Evolutionary conservation across 1,140 invertebrate species (phyloP).

Genomic region (Anoplolepis gracilipes): DNA sequence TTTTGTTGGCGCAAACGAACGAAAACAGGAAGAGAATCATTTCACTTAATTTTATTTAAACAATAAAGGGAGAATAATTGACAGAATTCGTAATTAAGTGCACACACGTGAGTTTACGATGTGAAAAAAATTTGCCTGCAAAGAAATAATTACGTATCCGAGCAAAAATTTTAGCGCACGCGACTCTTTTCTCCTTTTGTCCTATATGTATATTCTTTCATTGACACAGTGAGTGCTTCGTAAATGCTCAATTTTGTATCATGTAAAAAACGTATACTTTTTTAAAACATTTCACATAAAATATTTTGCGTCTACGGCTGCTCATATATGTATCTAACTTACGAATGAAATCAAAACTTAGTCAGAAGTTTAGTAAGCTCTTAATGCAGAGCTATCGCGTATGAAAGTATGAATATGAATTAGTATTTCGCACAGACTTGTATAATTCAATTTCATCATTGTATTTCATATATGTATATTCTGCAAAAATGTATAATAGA

Average conservation of each 20-base stretch:
- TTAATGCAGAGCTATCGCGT: conserved; percentile 11
- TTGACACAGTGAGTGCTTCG: neutral
- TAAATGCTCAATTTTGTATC: conserved; percentile 10
- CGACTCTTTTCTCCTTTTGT: conserved; percentile 32
- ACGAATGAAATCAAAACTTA: neutral
- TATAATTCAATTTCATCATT: conserved; percentile 22
- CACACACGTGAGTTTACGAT: neutral
- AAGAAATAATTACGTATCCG: conserved; percentile 30
- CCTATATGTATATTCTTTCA: neutral
- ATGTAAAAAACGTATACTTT: neutral
- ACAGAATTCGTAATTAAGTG: conserved; percentile 23
- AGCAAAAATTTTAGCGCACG: conserved; percentile 2
- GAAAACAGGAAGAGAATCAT: conserved; percentile 27
- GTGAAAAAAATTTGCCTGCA: neutral
- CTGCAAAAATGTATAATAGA: neutral
- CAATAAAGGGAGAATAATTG: conserved; percentile 4
- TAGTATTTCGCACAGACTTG: neutral
- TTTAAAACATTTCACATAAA: neutral
- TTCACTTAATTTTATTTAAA: conserved; percentile 16
- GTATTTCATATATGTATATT: too few species aligned
- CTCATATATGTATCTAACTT: neutral
- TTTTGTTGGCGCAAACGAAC: neutral
- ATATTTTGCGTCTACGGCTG: neutral
- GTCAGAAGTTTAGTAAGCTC: conserved; percentile 6
- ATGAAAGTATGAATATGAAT: conserved; percentile 28